Conservation (phyloP, 1,140 invertebrate genomes). For the Musca domestica region DNA sequence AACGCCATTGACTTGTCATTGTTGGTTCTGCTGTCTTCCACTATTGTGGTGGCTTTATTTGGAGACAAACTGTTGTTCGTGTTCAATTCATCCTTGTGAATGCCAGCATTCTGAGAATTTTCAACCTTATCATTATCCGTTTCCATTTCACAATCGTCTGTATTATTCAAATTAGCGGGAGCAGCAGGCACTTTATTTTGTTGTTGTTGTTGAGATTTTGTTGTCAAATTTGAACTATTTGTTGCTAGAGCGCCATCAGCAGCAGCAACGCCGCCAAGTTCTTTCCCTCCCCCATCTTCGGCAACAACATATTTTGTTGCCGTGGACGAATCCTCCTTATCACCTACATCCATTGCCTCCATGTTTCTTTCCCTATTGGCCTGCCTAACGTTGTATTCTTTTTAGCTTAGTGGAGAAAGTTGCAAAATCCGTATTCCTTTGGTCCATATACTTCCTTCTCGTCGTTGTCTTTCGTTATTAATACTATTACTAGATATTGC, state of each 20-base stretch:
- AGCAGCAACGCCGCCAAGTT: neutral
- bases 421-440: too few relatives aligned
- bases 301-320: neutral
- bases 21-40: too few relatives aligned
- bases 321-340: neutral
- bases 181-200: constrained; percentile 7
- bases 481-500: too few relatives aligned
- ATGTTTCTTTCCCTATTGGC: too few relatives aligned
- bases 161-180: neutral
- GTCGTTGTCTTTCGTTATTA: too few relatives aligned
- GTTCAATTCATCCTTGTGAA: neutral
- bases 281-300: neutral
- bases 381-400: neutral
- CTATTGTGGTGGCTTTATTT: neutral
- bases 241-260: neutral
- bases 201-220: neutral
- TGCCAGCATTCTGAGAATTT: constrained; percentile 9
- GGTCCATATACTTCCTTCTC: too few relatives aligned
- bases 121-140: neutral
- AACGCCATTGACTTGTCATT: too few relatives aligned
- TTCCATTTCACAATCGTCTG: neutral
- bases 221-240: neutral
- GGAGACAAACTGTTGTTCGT: neutral
- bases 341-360: neutral
- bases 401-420: too few relatives aligned